Conservation (phyloP, 2,888 invertebrate genomes). For the Drymonia ruficornis region DNA sequence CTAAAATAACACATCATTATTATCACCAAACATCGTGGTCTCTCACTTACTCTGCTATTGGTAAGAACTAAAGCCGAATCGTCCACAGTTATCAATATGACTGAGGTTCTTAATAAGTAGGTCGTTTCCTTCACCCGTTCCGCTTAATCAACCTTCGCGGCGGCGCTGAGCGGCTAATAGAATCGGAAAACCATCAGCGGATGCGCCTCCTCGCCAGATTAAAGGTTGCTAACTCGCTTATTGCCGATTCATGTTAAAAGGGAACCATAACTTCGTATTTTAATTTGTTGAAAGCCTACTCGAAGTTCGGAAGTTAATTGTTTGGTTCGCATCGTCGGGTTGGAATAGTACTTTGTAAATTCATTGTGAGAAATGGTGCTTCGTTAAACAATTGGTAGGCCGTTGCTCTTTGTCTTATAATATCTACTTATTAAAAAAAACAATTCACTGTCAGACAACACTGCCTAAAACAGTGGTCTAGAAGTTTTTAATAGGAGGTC, state of each 20-base stretch:
- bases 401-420: not conserved
- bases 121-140: constrained; percentile 58
- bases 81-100: not conserved
- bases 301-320: not conserved
- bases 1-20: too few relatives aligned
- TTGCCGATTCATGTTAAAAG: constrained; percentile 49
- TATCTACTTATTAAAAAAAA: not conserved
- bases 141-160: constrained; percentile 62
- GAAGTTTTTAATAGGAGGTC: too few relatives aligned
- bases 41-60: not conserved
- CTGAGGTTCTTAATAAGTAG: constrained; percentile 45
- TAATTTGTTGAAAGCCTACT: constrained; percentile 16
- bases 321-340: constrained; percentile 1
- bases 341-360: not conserved
- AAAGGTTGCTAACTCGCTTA: constrained; percentile 62
- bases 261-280: constrained; percentile 23
- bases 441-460: too few relatives aligned
- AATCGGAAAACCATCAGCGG: constrained; percentile 77
- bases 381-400: not conserved
- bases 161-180: constrained; percentile 68
- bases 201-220: constrained; percentile 57
- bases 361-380: not conserved
- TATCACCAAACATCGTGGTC: too few relatives aligned
- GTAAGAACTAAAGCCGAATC: not conserved
- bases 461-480: too few relatives aligned